Percentiles rank a stretch among this genome's conserved stretches.
phyloP scores from a whole-genome alignment of 1,140 invertebrate species.

The Habropoda laboriosa region DNA sequence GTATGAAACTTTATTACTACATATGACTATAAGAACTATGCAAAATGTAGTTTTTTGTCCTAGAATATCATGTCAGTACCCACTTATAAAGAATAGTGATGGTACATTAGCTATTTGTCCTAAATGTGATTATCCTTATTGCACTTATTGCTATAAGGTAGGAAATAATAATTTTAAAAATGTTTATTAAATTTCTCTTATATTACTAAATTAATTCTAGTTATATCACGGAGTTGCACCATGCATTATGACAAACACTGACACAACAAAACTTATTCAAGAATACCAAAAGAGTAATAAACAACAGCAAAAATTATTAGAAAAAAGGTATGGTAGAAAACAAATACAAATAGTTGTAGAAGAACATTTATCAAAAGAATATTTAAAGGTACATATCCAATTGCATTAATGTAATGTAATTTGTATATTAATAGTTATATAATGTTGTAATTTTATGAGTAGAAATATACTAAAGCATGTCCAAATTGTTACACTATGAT shows the following conservation, averaged over 20 bases:
- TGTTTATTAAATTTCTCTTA: not conserved
- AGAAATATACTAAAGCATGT: not conserved
- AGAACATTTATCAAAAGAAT: slow-evolving; percentile 49
- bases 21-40: slow-evolving; percentile 82
- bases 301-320: slow-evolving; percentile 28
- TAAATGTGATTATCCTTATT: slow-evolving; percentile 84
- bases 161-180: too few species aligned
- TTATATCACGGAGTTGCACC: slow-evolving; percentile 60
- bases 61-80: slow-evolving; percentile 82
- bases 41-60: slow-evolving; percentile 84
- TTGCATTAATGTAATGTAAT: not conserved
- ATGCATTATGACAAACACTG: slow-evolving; percentile 47
- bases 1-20: slow-evolving; percentile 84
- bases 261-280: slow-evolving; percentile 45
- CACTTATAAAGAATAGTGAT: slow-evolving; percentile 79
- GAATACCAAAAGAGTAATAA: slow-evolving; percentile 45
- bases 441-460: not conserved
- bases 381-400: slow-evolving; percentile 26
- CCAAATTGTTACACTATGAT: slow-evolving; percentile 11
- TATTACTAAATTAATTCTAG: slow-evolving; percentile 23
- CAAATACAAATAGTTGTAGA: slow-evolving; percentile 60
- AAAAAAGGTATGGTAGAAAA: slow-evolving; percentile 59
- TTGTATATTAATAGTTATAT: not conserved
- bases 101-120: slow-evolving; percentile 82
- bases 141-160: slow-evolving; percentile 83